Conservation (phyloP, 2,888 invertebrate species). For the Tanypteryx hageni region DNA sequence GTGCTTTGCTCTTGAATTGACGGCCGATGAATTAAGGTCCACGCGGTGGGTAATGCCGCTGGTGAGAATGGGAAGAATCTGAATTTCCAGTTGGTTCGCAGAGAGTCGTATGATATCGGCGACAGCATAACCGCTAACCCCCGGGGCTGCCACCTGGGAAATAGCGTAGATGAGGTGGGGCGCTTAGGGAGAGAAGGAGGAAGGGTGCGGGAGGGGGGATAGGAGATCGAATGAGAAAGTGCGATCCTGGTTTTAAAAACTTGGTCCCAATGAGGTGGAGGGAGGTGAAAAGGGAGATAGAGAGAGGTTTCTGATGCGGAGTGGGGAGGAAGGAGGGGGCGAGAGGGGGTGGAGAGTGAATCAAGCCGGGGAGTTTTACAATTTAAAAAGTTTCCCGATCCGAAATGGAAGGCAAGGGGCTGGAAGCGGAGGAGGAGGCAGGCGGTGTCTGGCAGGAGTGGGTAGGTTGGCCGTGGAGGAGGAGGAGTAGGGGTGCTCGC, state of each 20-base stretch:
- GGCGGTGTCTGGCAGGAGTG: slow-evolving; percentile 68
- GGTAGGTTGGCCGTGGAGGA: slow-evolving; percentile 68
- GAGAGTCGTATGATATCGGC: neutral
- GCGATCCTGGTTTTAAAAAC: slow-evolving; percentile 16
- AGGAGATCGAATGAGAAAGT: neutral
- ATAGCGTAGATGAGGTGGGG: slow-evolving; percentile 26
- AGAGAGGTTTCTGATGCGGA: too few species aligned
- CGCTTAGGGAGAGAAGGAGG: neutral
- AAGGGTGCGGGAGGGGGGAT: too few species aligned
- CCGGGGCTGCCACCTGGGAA: slow-evolving; percentile 44
- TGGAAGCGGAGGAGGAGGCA: slow-evolving; percentile 69
- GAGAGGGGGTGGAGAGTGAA: slow-evolving; percentile 33
- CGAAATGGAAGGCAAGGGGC: slow-evolving; percentile 65
- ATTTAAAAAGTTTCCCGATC: slow-evolving; percentile 50
- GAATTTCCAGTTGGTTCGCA: neutral
- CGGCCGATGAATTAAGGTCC: neutral
- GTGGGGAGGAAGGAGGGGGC: too few species aligned
- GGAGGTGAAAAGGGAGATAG: neutral
- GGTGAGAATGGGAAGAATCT: neutral
- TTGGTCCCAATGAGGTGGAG: slow-evolving; percentile 6
- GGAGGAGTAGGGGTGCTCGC: slow-evolving; percentile 68
- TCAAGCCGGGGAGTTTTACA: slow-evolving; percentile 51
- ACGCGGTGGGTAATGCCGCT: neutral
- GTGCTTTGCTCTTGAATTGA: neutral
- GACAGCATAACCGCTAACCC: neutral